Percentiles rank a stretch among this genome's conserved stretches.
Conservation (phyloP, 2,113 vertebrate species). For the Sylvia atricapilla region DNA sequence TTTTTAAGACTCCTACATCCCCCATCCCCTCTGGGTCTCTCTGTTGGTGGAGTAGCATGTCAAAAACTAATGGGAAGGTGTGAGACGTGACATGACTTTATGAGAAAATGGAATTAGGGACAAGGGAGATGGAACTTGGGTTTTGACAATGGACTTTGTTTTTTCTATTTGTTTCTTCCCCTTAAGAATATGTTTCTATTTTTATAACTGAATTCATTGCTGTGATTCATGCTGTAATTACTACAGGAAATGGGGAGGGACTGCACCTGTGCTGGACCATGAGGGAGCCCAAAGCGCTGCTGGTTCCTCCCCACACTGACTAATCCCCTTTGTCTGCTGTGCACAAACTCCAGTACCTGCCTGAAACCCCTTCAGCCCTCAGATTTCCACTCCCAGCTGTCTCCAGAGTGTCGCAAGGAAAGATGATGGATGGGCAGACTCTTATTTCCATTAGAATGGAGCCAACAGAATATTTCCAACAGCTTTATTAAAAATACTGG, state of each 20-base stretch:
- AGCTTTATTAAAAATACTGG: constrained; percentile 33
- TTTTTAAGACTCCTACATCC: not conserved
- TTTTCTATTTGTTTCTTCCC: constrained; percentile 14
- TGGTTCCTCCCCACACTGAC: not conserved
- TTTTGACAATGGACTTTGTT: not conserved
- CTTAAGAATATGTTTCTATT: constrained; percentile 3
- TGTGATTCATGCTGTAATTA: constrained; percentile 17
- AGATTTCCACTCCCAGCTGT: not conserved
- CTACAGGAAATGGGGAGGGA: constrained; percentile 13
- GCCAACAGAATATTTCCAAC: constrained; percentile 31
- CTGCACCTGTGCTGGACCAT: constrained; percentile 21
- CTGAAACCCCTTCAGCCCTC: not conserved
- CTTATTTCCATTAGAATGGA: constrained; percentile 22
- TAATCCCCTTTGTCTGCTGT: not conserved
- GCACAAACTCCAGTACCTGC: not conserved
- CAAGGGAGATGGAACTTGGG: not conserved
- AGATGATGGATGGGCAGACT: constrained; percentile 37
- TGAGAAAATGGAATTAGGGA: not conserved
- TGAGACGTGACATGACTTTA: not conserved
- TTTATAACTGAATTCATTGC: not conserved
- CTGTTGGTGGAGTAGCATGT: not conserved
- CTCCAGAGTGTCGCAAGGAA: not conserved
- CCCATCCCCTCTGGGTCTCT: constrained; percentile 33
- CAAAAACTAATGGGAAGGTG: constrained; percentile 42
- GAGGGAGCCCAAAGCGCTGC: not conserved